A percentile compares a stretch with the other conserved stretches of the same genome.
Conservation (phyloP, 1,140 invertebrate species). For the Listronotus oregonensis region DNA sequence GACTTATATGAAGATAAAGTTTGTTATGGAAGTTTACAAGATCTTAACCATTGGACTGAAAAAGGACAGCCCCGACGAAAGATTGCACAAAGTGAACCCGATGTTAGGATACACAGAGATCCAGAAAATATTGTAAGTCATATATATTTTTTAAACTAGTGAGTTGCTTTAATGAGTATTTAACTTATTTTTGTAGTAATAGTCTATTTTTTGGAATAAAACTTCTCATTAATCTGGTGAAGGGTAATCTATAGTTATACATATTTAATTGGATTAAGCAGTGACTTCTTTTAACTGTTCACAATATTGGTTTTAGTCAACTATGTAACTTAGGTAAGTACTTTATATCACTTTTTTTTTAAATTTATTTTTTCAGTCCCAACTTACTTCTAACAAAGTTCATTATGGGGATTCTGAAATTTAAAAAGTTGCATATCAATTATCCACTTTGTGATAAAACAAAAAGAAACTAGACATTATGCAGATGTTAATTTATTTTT, state of each 20-base stretch:
- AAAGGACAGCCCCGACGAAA: conserved; percentile 31
- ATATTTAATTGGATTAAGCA: background rate
- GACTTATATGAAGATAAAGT: conserved; percentile 46
- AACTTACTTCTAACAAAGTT: no score
- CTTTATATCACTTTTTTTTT: no score
- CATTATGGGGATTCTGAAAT: no score
- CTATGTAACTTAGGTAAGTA: no score
- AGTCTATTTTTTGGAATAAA: background rate
- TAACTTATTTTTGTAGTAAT: conserved; percentile 1
- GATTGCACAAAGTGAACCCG: conserved; percentile 52
- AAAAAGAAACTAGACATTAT: no score
- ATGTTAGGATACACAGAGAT: conserved; percentile 47
- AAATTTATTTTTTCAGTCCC: no score
- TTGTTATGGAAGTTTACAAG: conserved; percentile 52
- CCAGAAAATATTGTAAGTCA: conserved; percentile 29
- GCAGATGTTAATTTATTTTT: no score
- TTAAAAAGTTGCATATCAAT: no score
- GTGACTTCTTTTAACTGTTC: no score
- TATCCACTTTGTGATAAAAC: no score
- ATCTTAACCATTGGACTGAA: conserved; percentile 44
- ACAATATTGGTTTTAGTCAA: no score
- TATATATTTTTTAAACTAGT: background rate
- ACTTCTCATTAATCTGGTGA: conserved; percentile 1
- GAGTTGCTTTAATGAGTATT: background rate
- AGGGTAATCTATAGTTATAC: background rate